Conservation (phyloP, 35 echinoderm and acorn worm genomes). For the Anneissia japonica region DNA sequence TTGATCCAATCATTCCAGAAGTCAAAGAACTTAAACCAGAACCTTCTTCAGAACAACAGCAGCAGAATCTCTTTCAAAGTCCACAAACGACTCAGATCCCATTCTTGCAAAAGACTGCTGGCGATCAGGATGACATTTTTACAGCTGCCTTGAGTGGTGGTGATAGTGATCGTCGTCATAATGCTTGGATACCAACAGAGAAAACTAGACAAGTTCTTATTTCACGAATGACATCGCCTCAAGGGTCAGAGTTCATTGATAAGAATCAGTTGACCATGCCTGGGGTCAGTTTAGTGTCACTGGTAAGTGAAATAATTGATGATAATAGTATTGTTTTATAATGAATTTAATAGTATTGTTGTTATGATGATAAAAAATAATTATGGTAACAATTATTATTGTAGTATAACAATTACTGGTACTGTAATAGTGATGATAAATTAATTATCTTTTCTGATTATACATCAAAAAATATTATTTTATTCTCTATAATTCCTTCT, state of each 20-base stretch:
- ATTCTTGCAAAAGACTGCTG: not conserved
- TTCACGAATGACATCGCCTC: constrained; percentile 22
- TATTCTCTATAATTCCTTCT: too few species aligned
- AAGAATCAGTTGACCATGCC: constrained; percentile 90
- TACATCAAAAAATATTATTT: too few species aligned
- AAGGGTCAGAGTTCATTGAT: constrained; percentile 72
- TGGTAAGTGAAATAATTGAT: constrained; percentile 42
- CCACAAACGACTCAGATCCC: not conserved
- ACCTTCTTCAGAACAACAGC: not conserved
- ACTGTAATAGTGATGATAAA: too few species aligned
- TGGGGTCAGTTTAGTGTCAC: constrained; percentile 68
- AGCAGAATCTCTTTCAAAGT: not conserved
- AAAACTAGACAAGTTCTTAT: constrained; percentile 52
- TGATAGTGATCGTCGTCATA: constrained; percentile 71
- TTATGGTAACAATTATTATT: too few species aligned
- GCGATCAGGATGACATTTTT: not conserved
- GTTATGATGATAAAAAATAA: too few species aligned
- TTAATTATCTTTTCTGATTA: too few species aligned
- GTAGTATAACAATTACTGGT: too few species aligned
- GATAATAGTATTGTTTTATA: too few species aligned
- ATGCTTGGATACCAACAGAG: constrained; percentile 76
- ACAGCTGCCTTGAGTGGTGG: constrained; percentile 61
- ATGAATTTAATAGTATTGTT: too few species aligned
- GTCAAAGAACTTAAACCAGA: not conserved
- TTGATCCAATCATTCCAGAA: not conserved